These are phyloP conservation scores for Leptinotarsa rubiginosa DNA, from an alignment of 2,888 invertebrate species.

Conservation along the genomic window DNA sequence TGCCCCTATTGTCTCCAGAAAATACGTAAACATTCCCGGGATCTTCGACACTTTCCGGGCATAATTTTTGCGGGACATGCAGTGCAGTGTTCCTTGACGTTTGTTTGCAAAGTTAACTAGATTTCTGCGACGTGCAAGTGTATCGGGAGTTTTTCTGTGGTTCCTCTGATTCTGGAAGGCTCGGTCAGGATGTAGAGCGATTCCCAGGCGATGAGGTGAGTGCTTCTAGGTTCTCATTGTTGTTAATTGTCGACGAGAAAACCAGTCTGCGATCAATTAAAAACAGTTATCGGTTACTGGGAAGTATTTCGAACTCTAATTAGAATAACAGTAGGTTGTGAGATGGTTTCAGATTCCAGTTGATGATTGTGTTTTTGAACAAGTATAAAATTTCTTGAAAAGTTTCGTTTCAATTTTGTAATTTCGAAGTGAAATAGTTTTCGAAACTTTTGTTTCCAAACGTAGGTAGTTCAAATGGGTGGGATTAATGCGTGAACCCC, in stretches of 20 bases:
- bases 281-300: constrained; percentile 18
- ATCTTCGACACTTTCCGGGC: not conserved
- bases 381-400: not conserved
- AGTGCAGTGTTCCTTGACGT: constrained; percentile 5
- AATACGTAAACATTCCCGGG: not conserved
- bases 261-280: constrained; percentile 8
- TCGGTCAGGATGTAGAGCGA: not conserved
- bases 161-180: not conserved
- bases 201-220: not conserved
- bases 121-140: constrained; percentile 4
- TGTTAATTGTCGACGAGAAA: constrained; percentile 6
- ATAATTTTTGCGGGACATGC: constrained; percentile 10
- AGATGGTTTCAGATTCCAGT: not conserved
- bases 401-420: not conserved
- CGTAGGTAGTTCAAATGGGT: too few species aligned
- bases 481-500: too few species aligned
- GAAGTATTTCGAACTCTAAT: constrained; percentile 11
- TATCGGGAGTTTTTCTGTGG: constrained; percentile 2
- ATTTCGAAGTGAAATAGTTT: too few species aligned
- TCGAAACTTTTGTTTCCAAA: too few species aligned
- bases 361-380: not conserved
- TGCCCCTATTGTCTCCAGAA: not conserved
- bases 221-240: not conserved
- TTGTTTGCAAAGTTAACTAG: constrained; percentile 16
- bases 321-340: not conserved